Evolutionary conservation across 2,797 vertebrate genomes (phyloP).

Genomic region (Megalops cyprinoides): DNA sequence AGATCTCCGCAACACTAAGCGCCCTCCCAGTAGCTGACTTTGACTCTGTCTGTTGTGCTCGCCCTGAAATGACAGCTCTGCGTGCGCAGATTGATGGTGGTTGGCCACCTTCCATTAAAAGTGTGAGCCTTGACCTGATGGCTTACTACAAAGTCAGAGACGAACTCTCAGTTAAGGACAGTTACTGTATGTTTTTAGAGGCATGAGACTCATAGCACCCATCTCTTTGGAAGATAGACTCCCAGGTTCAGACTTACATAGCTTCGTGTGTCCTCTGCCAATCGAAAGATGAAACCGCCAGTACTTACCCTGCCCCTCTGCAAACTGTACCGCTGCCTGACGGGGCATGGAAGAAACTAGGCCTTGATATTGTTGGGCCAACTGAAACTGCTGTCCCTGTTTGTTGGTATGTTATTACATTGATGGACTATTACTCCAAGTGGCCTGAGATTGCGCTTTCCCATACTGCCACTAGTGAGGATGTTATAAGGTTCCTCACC

Average conservation of each 20-base stretch:
- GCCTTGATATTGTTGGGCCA: slow-evolving; percentile 26
- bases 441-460: slow-evolving; percentile 32
- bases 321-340: slow-evolving; percentile 5
- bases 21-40: neutral
- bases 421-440: slow-evolving; percentile 29
- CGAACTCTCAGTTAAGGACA: slow-evolving; percentile 18
- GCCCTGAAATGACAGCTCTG: neutral
- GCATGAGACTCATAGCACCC: slow-evolving; percentile 20
- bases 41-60: neutral
- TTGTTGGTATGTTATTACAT: slow-evolving; percentile 20
- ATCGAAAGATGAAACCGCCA: neutral
- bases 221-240: slow-evolving; percentile 15
- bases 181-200: slow-evolving; percentile 30
- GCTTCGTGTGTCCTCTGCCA: neutral
- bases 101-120: slow-evolving; percentile 3
- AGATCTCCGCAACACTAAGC: neutral
- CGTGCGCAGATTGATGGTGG: neutral
- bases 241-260: slow-evolving; percentile 14
- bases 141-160: slow-evolving; percentile 8
- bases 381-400: slow-evolving; percentile 21
- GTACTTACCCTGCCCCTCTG: slow-evolving; percentile 7
- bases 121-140: slow-evolving; percentile 2
- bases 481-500: slow-evolving; percentile 19
- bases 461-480: neutral
- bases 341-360: slow-evolving; percentile 22